Conservation (phyloP, 2,888 invertebrate species). For the Biston stratarius region DNA sequence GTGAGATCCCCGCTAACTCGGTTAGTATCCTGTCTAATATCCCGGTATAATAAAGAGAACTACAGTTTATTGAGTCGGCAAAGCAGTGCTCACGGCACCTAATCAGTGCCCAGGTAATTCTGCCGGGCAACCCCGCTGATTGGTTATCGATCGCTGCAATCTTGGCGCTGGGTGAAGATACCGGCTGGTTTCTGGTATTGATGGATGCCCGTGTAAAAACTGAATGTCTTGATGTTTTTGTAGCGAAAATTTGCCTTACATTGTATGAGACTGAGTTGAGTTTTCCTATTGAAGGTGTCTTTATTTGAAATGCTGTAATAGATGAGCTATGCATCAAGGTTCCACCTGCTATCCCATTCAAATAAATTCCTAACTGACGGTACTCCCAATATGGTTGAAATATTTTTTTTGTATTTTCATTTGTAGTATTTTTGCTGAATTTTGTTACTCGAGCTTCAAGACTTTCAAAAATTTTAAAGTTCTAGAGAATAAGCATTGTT, state of each 20-base stretch:
- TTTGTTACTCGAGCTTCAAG: too few relatives aligned
- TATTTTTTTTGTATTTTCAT: too few relatives aligned
- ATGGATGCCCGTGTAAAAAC: constrained; percentile 40
- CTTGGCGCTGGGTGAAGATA: constrained; percentile 53
- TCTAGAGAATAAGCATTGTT: too few relatives aligned
- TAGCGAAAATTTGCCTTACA: background rate
- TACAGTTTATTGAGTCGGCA: constrained; percentile 40
- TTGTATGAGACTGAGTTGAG: background rate
- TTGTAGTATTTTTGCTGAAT: too few relatives aligned
- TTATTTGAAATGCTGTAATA: too few relatives aligned
- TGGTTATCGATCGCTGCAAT: constrained; percentile 78
- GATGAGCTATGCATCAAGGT: too few relatives aligned
- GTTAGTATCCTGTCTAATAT: constrained; percentile 18
- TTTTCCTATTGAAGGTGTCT: too few relatives aligned
- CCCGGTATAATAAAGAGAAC: constrained; percentile 18
- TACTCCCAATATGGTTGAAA: too few relatives aligned
- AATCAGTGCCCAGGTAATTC: constrained; percentile 78
- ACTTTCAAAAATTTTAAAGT: too few relatives aligned
- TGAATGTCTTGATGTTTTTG: constrained; percentile 16
- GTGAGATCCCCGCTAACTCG: background rate
- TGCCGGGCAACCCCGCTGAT: constrained; percentile 66
- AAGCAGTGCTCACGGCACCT: constrained; percentile 58
- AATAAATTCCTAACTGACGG: too few relatives aligned
- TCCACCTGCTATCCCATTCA: too few relatives aligned
- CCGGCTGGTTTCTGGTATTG: constrained; percentile 60